Conservation (phyloP, 1,140 invertebrate species). For the Neuroterus valhalla region DNA sequence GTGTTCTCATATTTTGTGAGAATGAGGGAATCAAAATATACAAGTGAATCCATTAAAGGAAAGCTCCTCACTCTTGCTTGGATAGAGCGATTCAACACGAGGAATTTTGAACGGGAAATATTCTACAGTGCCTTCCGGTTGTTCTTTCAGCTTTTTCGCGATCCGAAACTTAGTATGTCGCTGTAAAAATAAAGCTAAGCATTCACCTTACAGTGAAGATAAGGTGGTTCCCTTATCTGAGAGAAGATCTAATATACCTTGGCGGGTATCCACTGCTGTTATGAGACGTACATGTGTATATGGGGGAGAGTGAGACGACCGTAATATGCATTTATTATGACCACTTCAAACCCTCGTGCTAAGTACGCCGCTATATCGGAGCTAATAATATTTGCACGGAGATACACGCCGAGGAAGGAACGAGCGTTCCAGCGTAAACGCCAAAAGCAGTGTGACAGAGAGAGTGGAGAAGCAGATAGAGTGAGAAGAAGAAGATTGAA, state of each 20-base stretch:
- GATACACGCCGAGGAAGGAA: slow-evolving; percentile 5
- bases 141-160: not conserved
- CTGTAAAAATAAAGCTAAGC: slow-evolving; percentile 10
- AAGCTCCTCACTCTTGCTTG: slow-evolving; percentile 18
- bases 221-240: slow-evolving; percentile 15
- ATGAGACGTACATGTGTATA: not conserved
- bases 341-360: slow-evolving; percentile 37
- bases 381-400: slow-evolving; percentile 27
- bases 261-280: not conserved
- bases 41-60: slow-evolving; percentile 18
- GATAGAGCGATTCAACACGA: not conserved
- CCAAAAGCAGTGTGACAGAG: not conserved
- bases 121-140: slow-evolving; percentile 1
- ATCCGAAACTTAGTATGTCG: slow-evolving; percentile 6
- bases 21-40: too few relatives aligned
- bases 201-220: slow-evolving; percentile 13
- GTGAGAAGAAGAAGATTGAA: slow-evolving; percentile 4
- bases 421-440: slow-evolving; percentile 1
- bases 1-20: too few relatives aligned
- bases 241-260: slow-evolving; percentile 16
- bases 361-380: slow-evolving; percentile 20
- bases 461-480: not conserved
- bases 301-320: slow-evolving; percentile 28
- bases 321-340: slow-evolving; percentile 50
- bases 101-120: not conserved